Evolutionary conservation across 1,140 invertebrate species (phyloP).

Genomic region (Subanguina moxae): DNA sequence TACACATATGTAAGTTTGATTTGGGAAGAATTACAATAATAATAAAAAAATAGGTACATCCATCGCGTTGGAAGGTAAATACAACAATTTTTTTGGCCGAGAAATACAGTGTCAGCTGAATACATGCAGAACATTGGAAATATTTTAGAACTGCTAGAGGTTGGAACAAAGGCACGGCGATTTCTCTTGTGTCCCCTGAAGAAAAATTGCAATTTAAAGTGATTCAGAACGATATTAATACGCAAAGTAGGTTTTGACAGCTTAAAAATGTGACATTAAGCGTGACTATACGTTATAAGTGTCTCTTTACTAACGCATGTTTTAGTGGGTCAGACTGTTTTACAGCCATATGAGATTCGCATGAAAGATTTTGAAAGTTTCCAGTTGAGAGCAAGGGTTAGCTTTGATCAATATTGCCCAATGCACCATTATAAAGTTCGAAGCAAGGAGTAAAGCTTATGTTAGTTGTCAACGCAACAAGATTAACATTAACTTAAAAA

Average conservation of each 20-base stretch:
- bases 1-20: slow-evolving; percentile 72
- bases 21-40: background rate
- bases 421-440: too few relatives aligned
- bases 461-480: too few relatives aligned
- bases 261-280: slow-evolving; percentile 8
- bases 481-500: too few relatives aligned
- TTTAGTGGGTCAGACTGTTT: slow-evolving; percentile 60
- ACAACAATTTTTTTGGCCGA: slow-evolving; percentile 10
- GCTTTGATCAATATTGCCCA: too few relatives aligned
- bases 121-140: background rate
- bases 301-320: slow-evolving; percentile 20
- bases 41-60: slow-evolving; percentile 1
- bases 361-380: slow-evolving; percentile 93
- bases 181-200: slow-evolving; percentile 82
- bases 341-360: slow-evolving; percentile 84
- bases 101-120: too few relatives aligned
- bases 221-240: slow-evolving; percentile 71
- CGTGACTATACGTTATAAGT: background rate
- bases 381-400: slow-evolving; percentile 74
- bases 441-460: too few relatives aligned
- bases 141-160: slow-evolving; percentile 75
- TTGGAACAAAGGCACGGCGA: slow-evolving; percentile 83
- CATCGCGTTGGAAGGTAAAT: slow-evolving; percentile 30
- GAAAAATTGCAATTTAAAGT: slow-evolving; percentile 73
- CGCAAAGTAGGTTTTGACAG: slow-evolving; percentile 47